A percentile compares a stretch with the other conserved stretches of the same genome.
Evolutionary conservation across 2,797 vertebrate genomes (phyloP).

Genomic region (Cygnus olor): DNA sequence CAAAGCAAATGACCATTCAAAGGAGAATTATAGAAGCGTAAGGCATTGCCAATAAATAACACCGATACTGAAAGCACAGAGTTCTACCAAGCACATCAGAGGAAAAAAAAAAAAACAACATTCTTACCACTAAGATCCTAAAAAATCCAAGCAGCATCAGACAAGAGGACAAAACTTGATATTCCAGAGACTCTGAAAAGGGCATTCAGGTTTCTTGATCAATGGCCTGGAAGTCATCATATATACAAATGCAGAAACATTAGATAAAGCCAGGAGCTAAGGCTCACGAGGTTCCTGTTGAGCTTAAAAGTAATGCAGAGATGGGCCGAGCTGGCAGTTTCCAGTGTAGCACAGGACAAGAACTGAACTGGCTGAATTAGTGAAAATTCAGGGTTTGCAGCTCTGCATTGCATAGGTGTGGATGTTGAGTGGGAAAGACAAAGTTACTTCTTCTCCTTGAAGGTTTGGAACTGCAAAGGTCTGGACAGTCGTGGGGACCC

Average conservation of each 20-base stretch:
- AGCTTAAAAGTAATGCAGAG: neutral
- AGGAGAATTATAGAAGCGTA: constrained; percentile 40
- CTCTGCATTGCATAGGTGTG: neutral
- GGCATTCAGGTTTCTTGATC: neutral
- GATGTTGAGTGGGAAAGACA: neutral
- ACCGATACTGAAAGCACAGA: neutral
- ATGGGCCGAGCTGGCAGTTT: neutral
- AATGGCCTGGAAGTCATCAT: neutral
- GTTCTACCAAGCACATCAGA: neutral
- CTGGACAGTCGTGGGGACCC: neutral
- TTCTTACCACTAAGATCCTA: neutral
- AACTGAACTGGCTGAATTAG: neutral
- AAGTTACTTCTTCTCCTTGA: neutral
- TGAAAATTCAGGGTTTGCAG: neutral
- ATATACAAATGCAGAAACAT: neutral
- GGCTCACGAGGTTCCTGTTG: neutral
- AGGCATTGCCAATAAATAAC: constrained; percentile 42
- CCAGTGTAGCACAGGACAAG: neutral
- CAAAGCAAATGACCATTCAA: constrained; percentile 48
- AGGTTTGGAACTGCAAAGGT: neutral
- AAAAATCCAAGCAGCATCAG: constrained; percentile 6
- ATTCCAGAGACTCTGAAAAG: constrained; percentile 12
- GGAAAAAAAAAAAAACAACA: neutral
- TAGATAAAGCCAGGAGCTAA: neutral
- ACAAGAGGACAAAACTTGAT: neutral